These are phyloP conservation scores for Medauroidea extradentata DNA, from an alignment of 1,140 invertebrate genomes.

Conservation along the genomic window DNA sequence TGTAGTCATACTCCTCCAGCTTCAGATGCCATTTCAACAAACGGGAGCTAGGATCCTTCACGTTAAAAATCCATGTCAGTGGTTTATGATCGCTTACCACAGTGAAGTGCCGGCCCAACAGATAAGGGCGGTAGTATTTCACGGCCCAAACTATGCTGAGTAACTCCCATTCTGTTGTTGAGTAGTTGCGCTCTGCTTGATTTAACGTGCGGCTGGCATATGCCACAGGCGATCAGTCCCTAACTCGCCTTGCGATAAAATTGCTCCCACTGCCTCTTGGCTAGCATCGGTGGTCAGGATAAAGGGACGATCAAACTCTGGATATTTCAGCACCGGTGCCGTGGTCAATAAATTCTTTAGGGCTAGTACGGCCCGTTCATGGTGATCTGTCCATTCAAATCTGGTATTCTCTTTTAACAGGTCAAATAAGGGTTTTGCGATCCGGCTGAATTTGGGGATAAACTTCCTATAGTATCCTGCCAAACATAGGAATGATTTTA, in stretches of 20 bases:
- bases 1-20: constrained; percentile 45
- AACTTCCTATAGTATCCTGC: constrained; percentile 43
- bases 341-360: constrained; percentile 5
- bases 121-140: constrained; percentile 43
- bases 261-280: constrained; percentile 13
- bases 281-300: constrained; percentile 12
- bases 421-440: constrained; percentile 35
- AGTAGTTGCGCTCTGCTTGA: constrained; percentile 32
- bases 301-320: constrained; percentile 2
- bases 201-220: constrained; percentile 36
- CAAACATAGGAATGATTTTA: constrained; percentile 44
- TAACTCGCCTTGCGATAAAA: constrained; percentile 16
- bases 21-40: constrained; percentile 47
- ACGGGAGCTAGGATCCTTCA: constrained; percentile 44
- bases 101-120: constrained; percentile 44
- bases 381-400: constrained; percentile 28
- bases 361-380: constrained; percentile 31
- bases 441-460: constrained; percentile 35
- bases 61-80: constrained; percentile 44
- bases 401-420: constrained; percentile 35
- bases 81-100: constrained; percentile 50
- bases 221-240: constrained; percentile 20
- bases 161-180: no score
- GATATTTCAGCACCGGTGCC: not conserved
- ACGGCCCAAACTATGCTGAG: constrained; percentile 48